Base-by-base conservation (phyloP, 2,888 invertebrate genomes). In the Agonopterix arenella region DNA sequence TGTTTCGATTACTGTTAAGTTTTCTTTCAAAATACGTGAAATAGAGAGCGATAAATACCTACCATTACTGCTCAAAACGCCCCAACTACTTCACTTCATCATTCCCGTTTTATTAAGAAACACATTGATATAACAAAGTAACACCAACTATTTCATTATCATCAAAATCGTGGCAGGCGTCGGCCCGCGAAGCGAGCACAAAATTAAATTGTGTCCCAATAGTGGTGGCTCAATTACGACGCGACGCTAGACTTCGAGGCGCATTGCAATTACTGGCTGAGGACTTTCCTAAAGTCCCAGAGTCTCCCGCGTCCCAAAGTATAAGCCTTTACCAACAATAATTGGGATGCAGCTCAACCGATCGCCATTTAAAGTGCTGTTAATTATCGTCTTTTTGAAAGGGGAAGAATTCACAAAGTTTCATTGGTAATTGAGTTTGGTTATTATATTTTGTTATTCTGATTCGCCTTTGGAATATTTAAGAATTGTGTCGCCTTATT, bases 351-450 rank as follows among this genome's bases (percentile, higher is more conserved):
- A 56, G 40, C 42, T 36, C 48, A 61, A 61, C 60, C 62, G 67
- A 68, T 65, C 55, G 61, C 66, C 55, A 61, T 64, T 66, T 60
- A 62, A 62, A 63, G 56, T 60, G 64, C 58, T 60, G 61, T 56
- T 57, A 68, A 66, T 53, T 64, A 63, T 65, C 59, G 62, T 57
- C 56, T 45, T 51, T 50, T 55, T 55, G 57, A 28, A 28, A 28
- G 28, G 28, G 28, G 28, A 28, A 28, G 28, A 62, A 18, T 9
- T 9, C n/a, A 36, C 11, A 10, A 42, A 11, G n/a, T 42, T 42
- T 40, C 40, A 40, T 40, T 11, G 42, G 7, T 42, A 11, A 8
- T 42, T 42, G 11, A 11, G n/a, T 42, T 42, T 42, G 11, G 28
- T 28, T 28, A 28, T 28, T 28, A 28, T 28, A 7, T 28, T 28